Conservation (phyloP, 2,113 vertebrate genomes). For the Anarhynchus alexandrinus region DNA sequence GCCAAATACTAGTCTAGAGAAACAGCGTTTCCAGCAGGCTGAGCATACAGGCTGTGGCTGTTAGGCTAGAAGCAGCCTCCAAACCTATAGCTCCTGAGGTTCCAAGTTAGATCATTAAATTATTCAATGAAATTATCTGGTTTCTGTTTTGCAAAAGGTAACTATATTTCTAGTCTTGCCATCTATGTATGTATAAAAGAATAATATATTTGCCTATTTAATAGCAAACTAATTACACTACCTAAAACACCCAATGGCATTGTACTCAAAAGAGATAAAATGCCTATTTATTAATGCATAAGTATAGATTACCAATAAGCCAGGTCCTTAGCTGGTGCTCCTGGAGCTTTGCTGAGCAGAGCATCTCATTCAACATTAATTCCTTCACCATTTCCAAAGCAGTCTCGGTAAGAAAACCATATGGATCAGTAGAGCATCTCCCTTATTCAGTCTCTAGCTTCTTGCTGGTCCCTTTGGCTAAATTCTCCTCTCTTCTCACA, state of each 20-base stretch:
- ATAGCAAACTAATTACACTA: neutral
- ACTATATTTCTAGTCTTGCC: neutral
- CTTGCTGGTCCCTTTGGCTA: neutral
- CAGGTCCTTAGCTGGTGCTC: neutral
- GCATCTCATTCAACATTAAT: neutral
- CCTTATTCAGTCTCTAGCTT: neutral
- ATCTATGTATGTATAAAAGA: neutral
- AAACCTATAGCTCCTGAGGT: neutral
- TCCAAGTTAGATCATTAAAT: neutral
- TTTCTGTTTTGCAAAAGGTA: neutral
- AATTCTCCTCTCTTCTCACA: neutral
- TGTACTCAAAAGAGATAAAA: neutral
- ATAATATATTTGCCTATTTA: neutral
- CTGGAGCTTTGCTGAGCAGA: neutral
- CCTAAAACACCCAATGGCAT: neutral
- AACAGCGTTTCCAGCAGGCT: neutral
- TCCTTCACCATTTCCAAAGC: neutral
- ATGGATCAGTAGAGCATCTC: neutral
- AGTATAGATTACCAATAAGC: neutral
- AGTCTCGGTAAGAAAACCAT: neutral
- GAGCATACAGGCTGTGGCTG: neutral
- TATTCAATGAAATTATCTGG: neutral
- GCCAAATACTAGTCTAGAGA: neutral
- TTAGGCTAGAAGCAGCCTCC: neutral
- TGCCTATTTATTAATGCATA: constrained; percentile 10